phyloP scores from a whole-genome alignment of 2,113 vertebrate species.

The Triplophysa dalaica region DNA sequence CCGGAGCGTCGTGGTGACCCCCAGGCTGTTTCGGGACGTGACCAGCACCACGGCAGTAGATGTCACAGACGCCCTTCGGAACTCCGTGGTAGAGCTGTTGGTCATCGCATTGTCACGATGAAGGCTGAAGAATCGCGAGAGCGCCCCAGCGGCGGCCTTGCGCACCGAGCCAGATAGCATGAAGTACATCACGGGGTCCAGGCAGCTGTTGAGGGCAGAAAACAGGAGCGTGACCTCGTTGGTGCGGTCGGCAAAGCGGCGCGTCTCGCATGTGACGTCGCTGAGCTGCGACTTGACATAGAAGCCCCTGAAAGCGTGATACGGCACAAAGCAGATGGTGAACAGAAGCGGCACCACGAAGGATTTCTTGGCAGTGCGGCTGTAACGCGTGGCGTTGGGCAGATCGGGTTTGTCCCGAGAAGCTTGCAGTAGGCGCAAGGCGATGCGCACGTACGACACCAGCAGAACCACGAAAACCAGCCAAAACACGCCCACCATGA shows the following conservation, averaged over 20 bases:
- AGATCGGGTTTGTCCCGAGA: slow-evolving; percentile 79
- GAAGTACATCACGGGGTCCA: slow-evolving; percentile 94
- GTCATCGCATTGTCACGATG: slow-evolving; percentile 41
- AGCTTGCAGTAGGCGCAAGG: slow-evolving; percentile 74
- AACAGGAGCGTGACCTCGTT: slow-evolving; percentile 85
- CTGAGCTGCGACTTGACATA: slow-evolving; percentile 85
- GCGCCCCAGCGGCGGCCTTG: slow-evolving; percentile 76
- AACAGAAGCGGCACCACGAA: slow-evolving; percentile 91
- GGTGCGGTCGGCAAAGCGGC: slow-evolving; percentile 72
- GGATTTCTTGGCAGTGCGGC: slow-evolving; percentile 81
- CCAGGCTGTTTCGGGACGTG: neutral
- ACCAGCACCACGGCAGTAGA: neutral
- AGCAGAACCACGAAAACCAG: slow-evolving; percentile 79
- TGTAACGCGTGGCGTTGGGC: slow-evolving; percentile 80
- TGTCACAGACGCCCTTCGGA: slow-evolving; percentile 57
- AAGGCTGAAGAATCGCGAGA: slow-evolving; percentile 63
- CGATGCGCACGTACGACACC: slow-evolving; percentile 85
- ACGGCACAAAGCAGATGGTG: slow-evolving; percentile 87
- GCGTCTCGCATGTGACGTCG: slow-evolving; percentile 69
- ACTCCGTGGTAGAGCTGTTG: slow-evolving; percentile 80
- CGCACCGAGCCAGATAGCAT: slow-evolving; percentile 84
- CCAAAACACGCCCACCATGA: slow-evolving; percentile 80
- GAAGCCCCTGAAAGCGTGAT: slow-evolving; percentile 80
- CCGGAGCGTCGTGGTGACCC: neutral
- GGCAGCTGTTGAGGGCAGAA: slow-evolving; percentile 89